Conservation (phyloP, 2,888 invertebrate species). For the Xylota sylvarum region DNA sequence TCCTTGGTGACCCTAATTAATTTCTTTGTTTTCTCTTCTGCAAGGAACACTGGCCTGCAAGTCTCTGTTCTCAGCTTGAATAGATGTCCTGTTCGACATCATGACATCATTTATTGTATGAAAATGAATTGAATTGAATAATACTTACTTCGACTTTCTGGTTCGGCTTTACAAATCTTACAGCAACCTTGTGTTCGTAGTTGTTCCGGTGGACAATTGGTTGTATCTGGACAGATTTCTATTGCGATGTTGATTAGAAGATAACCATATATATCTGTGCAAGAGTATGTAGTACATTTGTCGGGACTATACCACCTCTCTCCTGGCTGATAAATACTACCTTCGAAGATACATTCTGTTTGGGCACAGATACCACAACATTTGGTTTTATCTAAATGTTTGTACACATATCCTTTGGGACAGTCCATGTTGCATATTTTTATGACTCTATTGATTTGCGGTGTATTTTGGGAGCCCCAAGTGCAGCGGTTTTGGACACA, state of each 20-base stretch:
- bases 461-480: conserved; percentile 81
- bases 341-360: conserved; percentile 86
- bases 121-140: not conserved
- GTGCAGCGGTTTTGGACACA: conserved; percentile 83
- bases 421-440: conserved; percentile 82
- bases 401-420: conserved; percentile 87
- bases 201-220: conserved; percentile 86
- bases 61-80: too few species aligned
- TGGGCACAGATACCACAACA: conserved; percentile 90
- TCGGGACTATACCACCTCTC: conserved; percentile 87
- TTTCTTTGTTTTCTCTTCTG: conserved; percentile 86
- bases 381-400: conserved; percentile 80
- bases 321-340: conserved; percentile 85
- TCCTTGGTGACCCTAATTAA: conserved; percentile 85
- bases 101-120: not conserved
- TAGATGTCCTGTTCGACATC: too few species aligned
- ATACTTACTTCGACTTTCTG: conserved; percentile 85
- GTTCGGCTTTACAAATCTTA: conserved; percentile 87
- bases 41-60: conserved; percentile 86
- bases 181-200: conserved; percentile 89
- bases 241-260: conserved; percentile 86
- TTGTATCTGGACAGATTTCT: conserved; percentile 88
- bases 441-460: conserved; percentile 79
- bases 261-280: conserved; percentile 85
- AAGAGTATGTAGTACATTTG: conserved; percentile 88